phyloP scores from a whole-genome alignment of 2,888 invertebrate species.

The Campaea margaritaria region DNA sequence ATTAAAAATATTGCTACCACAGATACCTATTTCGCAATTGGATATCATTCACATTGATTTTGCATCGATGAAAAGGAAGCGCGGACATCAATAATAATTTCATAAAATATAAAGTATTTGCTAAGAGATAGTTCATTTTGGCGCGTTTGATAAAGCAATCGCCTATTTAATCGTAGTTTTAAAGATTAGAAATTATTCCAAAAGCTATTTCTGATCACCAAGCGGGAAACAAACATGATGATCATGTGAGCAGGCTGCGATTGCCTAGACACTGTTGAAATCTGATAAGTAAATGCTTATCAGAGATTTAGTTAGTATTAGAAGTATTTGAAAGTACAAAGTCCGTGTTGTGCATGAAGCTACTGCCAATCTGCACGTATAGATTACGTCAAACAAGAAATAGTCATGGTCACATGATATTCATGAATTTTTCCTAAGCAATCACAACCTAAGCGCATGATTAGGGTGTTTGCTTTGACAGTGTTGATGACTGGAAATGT shows the following conservation, averaged over 20 bases:
- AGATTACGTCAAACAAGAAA: not conserved
- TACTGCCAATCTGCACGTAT: not conserved
- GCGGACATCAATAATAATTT: not conserved
- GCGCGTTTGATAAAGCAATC: constrained; percentile 7
- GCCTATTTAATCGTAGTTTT: constrained; percentile 10
- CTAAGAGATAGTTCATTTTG: not conserved
- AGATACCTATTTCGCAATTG: too few species aligned
- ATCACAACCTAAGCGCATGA: too few species aligned
- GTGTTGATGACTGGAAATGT: too few species aligned
- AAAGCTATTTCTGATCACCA: constrained; percentile 6
- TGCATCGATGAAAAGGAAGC: not conserved
- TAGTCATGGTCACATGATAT: not conserved
- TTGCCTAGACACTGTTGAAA: constrained; percentile 20
- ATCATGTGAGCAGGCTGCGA: constrained; percentile 43
- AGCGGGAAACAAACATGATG: constrained; percentile 4
- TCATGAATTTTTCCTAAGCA: not conserved
- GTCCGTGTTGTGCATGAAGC: constrained; percentile 20
- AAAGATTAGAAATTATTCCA: constrained; percentile 19
- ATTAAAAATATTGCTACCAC: too few species aligned
- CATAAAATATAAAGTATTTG: not conserved
- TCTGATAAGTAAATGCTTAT: constrained; percentile 1
- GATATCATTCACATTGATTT: too few species aligned
- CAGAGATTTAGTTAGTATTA: not conserved
- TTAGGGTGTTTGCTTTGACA: too few species aligned
- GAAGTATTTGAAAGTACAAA: constrained; percentile 12